phyloP scores from a whole-genome alignment of 2,113 vertebrate genomes.

The Saimiri boliviensis region DNA sequence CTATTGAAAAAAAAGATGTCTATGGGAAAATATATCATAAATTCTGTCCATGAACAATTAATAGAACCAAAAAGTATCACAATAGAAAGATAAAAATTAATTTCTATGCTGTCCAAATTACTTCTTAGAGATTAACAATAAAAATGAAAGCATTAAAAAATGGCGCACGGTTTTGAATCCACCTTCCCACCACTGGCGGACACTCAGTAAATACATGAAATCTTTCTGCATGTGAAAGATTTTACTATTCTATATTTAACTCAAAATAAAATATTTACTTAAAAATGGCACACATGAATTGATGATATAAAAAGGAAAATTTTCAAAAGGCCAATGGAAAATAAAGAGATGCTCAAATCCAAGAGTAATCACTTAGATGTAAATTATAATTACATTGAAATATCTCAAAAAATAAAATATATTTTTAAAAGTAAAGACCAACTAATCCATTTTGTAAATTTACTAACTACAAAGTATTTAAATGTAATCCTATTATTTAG shows the following conservation, averaged over 20 bases:
- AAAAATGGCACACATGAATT: neutral
- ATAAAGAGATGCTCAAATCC: neutral
- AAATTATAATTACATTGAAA: neutral
- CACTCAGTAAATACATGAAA: neutral
- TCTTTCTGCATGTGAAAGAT: neutral
- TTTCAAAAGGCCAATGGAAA: neutral
- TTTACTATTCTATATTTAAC: neutral
- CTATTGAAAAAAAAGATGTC: neutral
- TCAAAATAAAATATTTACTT: neutral
- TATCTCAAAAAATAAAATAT: neutral
- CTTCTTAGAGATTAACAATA: neutral
- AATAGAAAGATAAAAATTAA: neutral
- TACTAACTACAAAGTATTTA: neutral
- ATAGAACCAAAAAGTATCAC: neutral
- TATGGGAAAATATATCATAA: neutral
- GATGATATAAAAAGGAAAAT: neutral
- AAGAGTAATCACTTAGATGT: neutral
- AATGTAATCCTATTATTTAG: neutral
- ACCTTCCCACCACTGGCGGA: neutral
- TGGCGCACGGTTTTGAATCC: neutral
- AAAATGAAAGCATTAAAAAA: neutral
- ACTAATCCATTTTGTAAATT: neutral
- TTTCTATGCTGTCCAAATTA: neutral
- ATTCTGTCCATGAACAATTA: neutral
- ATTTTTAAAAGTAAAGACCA: neutral